Percentiles rank a stretch among this genome's conserved stretches.
Conservation (phyloP, 2,113 vertebrate species). For the Rhinolophus sinicus region DNA sequence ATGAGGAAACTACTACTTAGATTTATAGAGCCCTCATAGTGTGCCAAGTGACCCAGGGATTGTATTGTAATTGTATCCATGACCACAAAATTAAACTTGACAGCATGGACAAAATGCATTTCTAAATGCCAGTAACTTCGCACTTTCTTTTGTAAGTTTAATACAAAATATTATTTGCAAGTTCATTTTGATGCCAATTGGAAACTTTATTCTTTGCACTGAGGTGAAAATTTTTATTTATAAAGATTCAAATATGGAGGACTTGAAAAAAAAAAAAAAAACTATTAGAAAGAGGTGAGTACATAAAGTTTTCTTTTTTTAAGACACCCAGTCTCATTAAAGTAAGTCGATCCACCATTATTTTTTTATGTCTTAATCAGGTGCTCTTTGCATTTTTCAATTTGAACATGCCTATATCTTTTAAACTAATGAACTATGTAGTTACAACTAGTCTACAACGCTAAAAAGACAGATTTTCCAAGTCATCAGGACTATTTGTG, state of each 20-base stretch:
- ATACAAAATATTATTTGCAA: background rate
- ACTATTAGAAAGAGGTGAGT: background rate
- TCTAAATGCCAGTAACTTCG: background rate
- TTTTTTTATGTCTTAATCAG: slow-evolving; percentile 63
- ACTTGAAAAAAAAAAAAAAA: background rate
- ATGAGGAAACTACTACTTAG: background rate
- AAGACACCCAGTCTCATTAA: slow-evolving; percentile 30
- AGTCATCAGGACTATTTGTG: slow-evolving; percentile 47
- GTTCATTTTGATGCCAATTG: background rate
- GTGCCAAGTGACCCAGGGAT: background rate
- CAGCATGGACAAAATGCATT: background rate
- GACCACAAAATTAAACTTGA: background rate
- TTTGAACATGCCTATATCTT: slow-evolving; percentile 53
- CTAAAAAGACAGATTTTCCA: slow-evolving; percentile 63
- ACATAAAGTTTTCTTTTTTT: slow-evolving; percentile 43
- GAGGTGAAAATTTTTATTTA: background rate
- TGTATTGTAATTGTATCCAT: background rate
- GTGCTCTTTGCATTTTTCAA: slow-evolving; percentile 26
- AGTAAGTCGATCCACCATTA: background rate
- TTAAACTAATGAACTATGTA: slow-evolving; percentile 44
- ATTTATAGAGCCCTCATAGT: background rate
- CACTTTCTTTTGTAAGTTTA: background rate
- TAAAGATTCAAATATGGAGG: background rate
- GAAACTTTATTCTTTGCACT: background rate
- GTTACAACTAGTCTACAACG: slow-evolving; percentile 39